Percentiles rank a stretch among this genome's conserved stretches.
Conservation (phyloP, 2,113 vertebrate species). For the Pardalotus punctatus region DNA sequence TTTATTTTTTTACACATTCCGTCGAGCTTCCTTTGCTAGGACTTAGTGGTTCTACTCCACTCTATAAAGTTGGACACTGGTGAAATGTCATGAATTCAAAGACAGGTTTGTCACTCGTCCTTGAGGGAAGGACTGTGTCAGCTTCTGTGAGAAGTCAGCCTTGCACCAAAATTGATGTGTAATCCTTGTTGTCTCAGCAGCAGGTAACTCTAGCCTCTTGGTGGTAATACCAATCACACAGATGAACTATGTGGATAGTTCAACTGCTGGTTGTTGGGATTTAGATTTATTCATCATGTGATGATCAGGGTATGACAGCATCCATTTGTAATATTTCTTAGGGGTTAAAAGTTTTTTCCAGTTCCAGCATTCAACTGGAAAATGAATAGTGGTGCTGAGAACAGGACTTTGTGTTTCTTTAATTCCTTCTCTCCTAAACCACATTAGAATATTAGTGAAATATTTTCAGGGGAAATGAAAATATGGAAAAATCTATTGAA, state of each 20-base stretch:
- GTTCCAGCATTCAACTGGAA: not conserved
- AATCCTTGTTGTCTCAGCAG: not conserved
- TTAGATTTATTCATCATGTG: not conserved
- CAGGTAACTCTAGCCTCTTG: not conserved
- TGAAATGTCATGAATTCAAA: not conserved
- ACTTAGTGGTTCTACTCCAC: not conserved
- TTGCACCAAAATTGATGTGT: not conserved
- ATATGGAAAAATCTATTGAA: not conserved
- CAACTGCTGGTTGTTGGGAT: not conserved
- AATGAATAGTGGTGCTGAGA: not conserved
- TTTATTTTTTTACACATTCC: not conserved
- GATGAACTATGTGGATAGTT: not conserved
- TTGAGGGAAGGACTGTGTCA: not conserved
- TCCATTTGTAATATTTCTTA: not conserved
- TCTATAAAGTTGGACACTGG: fast-evolving
- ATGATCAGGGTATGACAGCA: not conserved
- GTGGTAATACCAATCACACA: not conserved
- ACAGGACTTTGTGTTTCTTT: not conserved
- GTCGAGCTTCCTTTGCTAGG: not conserved
- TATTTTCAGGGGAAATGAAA: not conserved
- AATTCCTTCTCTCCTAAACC: not conserved
- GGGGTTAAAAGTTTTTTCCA: not conserved
- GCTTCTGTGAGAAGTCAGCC: not conserved
- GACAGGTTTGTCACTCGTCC: not conserved
- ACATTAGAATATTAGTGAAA: not conserved